A percentile compares a stretch with the other conserved stretches of the same genome.
phyloP scores from a whole-genome alignment of 2,113 vertebrate genomes.

The Gymnocephalus cernua region DNA sequence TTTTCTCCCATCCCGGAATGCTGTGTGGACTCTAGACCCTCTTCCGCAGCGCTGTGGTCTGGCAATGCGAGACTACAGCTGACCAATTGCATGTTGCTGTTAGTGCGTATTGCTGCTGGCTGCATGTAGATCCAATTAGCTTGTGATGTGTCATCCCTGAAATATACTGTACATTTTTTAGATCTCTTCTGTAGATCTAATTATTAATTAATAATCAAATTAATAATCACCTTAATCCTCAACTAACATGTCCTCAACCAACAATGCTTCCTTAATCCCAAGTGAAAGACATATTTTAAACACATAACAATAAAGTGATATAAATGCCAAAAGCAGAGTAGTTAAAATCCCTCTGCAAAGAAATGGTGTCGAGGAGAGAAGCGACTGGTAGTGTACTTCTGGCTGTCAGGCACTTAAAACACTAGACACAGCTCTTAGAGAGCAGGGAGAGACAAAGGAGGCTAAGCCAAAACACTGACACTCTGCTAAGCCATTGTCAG shows the following conservation, averaged over 20 bases:
- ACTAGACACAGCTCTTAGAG: constrained; percentile 40
- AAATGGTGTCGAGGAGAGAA: constrained; percentile 1
- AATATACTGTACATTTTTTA: not conserved
- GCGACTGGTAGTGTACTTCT: constrained; percentile 43
- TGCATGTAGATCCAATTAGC: not conserved
- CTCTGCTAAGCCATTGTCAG: constrained; percentile 41
- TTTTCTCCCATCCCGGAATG: too few species aligned
- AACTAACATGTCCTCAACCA: not conserved
- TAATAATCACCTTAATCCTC: not conserved
- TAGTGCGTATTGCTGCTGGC: not conserved
- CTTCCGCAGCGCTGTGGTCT: too few species aligned
- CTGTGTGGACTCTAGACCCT: too few species aligned
- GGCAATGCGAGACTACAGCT: too few species aligned
- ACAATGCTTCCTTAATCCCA: not conserved
- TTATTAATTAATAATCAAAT: not conserved
- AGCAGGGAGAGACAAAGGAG: constrained; percentile 32
- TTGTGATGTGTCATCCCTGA: not conserved
- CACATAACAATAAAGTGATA: constrained; percentile 8
- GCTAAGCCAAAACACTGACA: constrained; percentile 56
- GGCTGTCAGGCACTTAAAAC: constrained; percentile 54
- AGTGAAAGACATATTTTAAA: constrained; percentile 3
- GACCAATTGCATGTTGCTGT: not conserved
- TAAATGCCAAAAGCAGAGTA: constrained; percentile 46
- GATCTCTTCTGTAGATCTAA: not conserved
- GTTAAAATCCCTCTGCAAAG: constrained; percentile 35